Evolutionary conservation across 2,113 vertebrate species (phyloP).

Genomic region (Pomatorhinus ruficollis): DNA sequence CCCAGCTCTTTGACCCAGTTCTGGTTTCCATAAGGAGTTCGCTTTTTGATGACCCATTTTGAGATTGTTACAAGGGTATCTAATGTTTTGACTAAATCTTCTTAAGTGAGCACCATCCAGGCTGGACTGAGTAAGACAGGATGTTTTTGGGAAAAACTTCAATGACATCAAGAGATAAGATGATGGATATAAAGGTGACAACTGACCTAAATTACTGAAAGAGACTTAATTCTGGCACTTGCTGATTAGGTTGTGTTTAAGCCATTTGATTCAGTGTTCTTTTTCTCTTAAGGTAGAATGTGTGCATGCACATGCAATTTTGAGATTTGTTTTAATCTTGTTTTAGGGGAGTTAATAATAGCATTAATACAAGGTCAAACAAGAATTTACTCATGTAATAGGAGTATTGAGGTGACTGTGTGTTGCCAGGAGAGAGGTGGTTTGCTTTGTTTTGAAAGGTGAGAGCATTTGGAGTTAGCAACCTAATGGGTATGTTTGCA

Average conservation of each 20-base stretch:
- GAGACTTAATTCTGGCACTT: neutral
- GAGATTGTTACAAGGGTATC: neutral
- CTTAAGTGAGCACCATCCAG: neutral
- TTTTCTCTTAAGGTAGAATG: neutral
- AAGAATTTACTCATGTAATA: slow-evolving; percentile 55
- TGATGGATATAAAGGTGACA: neutral
- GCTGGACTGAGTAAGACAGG: neutral
- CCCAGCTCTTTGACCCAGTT: neutral
- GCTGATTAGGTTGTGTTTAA: slow-evolving; percentile 3
- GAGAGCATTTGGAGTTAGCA: slow-evolving; percentile 51
- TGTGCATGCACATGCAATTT: slow-evolving; percentile 42
- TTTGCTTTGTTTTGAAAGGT: slow-evolving; percentile 61
- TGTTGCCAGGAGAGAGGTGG: slow-evolving; percentile 61
- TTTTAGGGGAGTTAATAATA: slow-evolving; percentile 70
- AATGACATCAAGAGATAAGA: neutral
- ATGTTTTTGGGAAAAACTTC: neutral
- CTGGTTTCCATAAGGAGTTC: neutral
- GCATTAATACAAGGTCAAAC: slow-evolving; percentile 54
- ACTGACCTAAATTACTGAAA: neutral
- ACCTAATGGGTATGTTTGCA: slow-evolving; percentile 51
- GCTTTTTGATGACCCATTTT: neutral
- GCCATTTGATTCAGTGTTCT: neutral
- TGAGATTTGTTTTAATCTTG: slow-evolving; percentile 70
- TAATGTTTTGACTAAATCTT: neutral
- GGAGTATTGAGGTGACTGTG: slow-evolving; percentile 44